Evolutionary conservation across 2,797 vertebrate species (phyloP).

Genomic region (Myotis findleyi): DNA sequence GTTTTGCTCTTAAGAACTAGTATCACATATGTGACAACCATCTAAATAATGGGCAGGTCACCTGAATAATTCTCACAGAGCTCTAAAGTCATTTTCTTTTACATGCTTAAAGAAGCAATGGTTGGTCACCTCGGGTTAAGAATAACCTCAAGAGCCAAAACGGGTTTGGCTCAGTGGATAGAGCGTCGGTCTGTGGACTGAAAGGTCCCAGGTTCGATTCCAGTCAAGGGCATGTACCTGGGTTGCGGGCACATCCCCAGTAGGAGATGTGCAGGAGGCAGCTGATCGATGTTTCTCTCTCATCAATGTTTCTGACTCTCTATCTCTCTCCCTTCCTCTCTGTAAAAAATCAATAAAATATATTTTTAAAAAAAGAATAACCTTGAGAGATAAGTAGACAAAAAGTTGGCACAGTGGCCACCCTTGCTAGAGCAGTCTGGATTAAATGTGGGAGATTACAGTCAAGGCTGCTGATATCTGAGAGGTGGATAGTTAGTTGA

Average conservation of each 20-base stretch:
- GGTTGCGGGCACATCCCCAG: too few relatives aligned
- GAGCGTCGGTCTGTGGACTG: too few relatives aligned
- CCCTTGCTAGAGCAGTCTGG: neutral
- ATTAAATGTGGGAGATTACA: neutral
- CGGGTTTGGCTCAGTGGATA: too few relatives aligned
- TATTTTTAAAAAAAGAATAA: neutral
- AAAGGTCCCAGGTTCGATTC: too few relatives aligned
- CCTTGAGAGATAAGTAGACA: neutral
- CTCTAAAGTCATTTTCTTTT: constrained; percentile 30
- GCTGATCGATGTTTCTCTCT: too few relatives aligned
- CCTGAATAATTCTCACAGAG: constrained; percentile 25
- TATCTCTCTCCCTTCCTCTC: too few relatives aligned
- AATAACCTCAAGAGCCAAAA: neutral
- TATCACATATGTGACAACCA: constrained; percentile 43
- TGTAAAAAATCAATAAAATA: too few relatives aligned
- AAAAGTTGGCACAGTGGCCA: neutral
- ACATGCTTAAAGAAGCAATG: constrained; percentile 31
- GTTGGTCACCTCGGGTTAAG: neutral
- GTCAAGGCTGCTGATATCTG: neutral
- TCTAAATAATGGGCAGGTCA: constrained; percentile 8
- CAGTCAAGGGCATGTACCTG: too few relatives aligned
- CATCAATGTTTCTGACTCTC: too few relatives aligned
- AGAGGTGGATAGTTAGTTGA: neutral
- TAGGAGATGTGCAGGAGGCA: too few relatives aligned
- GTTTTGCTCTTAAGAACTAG: constrained; percentile 42